Conservation (phyloP, 2,797 vertebrate genomes). For the Gallinago nigripennis region DNA sequence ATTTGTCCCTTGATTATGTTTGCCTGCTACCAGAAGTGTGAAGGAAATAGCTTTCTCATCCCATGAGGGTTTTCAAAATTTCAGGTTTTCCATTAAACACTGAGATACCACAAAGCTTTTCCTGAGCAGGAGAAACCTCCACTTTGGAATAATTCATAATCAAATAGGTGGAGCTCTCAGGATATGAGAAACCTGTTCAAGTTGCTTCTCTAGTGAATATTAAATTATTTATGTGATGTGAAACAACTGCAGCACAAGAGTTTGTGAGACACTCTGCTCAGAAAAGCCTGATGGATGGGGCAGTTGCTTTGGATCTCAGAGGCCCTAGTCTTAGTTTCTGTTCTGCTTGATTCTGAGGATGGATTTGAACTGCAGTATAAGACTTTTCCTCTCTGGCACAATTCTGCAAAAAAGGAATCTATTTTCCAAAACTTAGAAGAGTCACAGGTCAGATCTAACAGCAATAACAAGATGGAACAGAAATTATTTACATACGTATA, state of each 20-base stretch:
- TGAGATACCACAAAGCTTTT: not conserved
- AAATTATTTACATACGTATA: not conserved
- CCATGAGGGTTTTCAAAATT: not conserved
- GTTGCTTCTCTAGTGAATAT: slow-evolving; percentile 10
- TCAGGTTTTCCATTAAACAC: not conserved
- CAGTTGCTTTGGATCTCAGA: not conserved
- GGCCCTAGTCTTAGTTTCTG: not conserved
- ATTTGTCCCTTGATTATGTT: not conserved
- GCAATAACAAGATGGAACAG: not conserved
- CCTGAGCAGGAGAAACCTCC: not conserved
- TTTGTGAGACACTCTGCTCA: not conserved
- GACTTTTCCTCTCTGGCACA: not conserved
- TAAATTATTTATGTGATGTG: not conserved
- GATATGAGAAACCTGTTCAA: not conserved
- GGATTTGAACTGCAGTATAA: not conserved
- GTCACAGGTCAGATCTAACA: not conserved
- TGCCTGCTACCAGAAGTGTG: not conserved
- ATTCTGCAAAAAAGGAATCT: not conserved
- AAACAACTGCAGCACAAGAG: not conserved
- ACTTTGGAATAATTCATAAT: not conserved
- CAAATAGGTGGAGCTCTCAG: not conserved
- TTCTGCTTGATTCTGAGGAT: not conserved
- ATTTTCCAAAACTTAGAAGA: not conserved
- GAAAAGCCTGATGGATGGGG: not conserved
- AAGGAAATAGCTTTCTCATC: slow-evolving; percentile 9